Conservation (phyloP, 2,113 vertebrate genomes). For the Parus major region DNA sequence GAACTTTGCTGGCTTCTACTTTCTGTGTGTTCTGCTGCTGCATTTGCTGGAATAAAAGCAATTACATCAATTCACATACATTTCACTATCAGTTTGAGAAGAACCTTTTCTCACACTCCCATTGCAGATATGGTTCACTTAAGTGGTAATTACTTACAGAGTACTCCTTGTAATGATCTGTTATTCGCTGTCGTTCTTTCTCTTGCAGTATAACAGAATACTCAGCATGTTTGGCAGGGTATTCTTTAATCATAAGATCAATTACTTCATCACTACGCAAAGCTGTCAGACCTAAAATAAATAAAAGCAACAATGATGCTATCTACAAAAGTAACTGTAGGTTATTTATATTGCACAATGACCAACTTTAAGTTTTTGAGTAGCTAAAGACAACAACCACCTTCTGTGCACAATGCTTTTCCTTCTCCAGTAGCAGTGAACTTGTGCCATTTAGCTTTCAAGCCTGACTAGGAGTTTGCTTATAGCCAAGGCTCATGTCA, state of each 20-base stretch:
- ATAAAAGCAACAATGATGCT: constrained; percentile 1
- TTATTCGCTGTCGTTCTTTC: constrained; percentile 92
- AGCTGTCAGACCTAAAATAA: constrained; percentile 88
- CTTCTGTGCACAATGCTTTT: neutral
- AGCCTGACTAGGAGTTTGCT: neutral
- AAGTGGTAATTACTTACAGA: constrained; percentile 81
- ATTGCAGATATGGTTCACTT: neutral
- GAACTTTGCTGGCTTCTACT: constrained; percentile 97
- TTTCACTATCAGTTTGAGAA: neutral
- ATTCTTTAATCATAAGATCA: constrained; percentile 99
- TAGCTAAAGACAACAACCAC: neutral
- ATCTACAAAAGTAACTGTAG: neutral
- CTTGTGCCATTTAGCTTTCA: neutral
- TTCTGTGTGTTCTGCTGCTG: constrained; percentile 97
- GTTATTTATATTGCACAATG: neutral
- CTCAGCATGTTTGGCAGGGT: constrained; percentile 93
- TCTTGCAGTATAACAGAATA: constrained; percentile 98
- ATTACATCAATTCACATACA: neutral
- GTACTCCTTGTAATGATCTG: constrained; percentile 92
- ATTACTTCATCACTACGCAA: constrained; percentile 97
- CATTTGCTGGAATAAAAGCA: constrained; percentile 87
- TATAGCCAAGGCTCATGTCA: neutral
- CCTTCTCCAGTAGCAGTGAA: neutral
- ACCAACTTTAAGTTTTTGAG: neutral
- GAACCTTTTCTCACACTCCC: neutral